A percentile compares a stretch with the other conserved stretches of the same genome.
Conservation (phyloP, 2,888 invertebrate species). For the Caenorhabditis sulstoni region DNA sequence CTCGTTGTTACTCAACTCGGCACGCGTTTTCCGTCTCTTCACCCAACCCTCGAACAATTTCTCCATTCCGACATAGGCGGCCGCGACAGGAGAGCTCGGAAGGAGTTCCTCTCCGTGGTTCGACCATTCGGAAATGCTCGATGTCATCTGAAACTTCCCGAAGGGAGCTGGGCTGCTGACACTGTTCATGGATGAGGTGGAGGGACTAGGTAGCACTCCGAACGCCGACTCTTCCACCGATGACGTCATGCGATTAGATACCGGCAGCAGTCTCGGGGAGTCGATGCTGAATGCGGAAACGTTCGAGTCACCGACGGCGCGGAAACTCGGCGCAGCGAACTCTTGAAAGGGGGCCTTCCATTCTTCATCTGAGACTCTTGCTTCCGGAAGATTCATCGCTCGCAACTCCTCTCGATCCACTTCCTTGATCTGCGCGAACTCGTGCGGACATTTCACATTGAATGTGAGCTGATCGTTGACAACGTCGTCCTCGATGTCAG, state of each 20-base stretch:
- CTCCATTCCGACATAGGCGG: conserved; percentile 53
- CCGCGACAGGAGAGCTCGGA: conserved; percentile 44
- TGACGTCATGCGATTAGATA: conserved; percentile 49
- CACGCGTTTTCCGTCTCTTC: conserved; percentile 67
- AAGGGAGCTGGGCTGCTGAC: conserved; percentile 66
- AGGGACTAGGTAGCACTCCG: conserved; percentile 64
- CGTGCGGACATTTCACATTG: conserved; percentile 71
- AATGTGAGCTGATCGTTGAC: conserved; percentile 71
- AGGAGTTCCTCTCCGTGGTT: conserved; percentile 33
- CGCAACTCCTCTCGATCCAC: conserved; percentile 61
- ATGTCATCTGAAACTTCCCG: conserved; percentile 47
- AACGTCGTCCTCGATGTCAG: conserved; percentile 68
- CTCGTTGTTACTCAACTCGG: conserved; percentile 63
- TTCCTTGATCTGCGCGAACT: conserved; percentile 69
- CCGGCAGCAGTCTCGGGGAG: conserved; percentile 52
- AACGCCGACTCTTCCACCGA: conserved; percentile 51
- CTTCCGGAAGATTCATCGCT: conserved; percentile 46
- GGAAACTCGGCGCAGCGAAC: conserved; percentile 47
- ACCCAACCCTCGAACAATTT: conserved; percentile 74
- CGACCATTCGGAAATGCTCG: conserved; percentile 58
- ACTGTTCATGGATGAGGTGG: conserved; percentile 67
- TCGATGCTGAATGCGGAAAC: conserved; percentile 61
- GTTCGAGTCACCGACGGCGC: conserved; percentile 55
- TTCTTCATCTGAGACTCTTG: conserved; percentile 64
- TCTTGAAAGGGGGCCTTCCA: conserved; percentile 66